Percentiles rank a stretch among this genome's conserved stretches.
phyloP scores from a whole-genome alignment of 2,888 invertebrate species.

The Pristionchus arcanus region DNA sequence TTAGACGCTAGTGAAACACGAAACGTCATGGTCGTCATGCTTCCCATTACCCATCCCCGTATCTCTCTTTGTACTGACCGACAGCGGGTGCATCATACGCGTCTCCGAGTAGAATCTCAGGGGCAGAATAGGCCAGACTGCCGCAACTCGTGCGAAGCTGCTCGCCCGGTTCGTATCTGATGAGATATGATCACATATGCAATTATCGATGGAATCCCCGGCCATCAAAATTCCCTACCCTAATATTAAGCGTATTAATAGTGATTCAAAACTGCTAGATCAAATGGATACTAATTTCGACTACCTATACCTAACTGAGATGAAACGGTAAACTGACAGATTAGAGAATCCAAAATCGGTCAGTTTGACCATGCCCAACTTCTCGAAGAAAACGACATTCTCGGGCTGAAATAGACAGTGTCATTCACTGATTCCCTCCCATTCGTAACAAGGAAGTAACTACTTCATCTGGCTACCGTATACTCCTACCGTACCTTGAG shows the following conservation, averaged over 20 bases:
- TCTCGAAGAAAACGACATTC: conserved; percentile 99
- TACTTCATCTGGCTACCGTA: background rate
- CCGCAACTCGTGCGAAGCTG: conserved; percentile 92
- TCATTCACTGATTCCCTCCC: background rate
- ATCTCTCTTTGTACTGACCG: conserved; percentile 84
- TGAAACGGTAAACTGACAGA: conserved; percentile 83
- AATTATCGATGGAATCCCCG: background rate
- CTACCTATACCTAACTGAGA: background rate
- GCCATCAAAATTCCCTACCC: too few relatives aligned
- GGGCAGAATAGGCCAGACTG: conserved; percentile 97
- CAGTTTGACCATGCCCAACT: conserved; percentile 95
- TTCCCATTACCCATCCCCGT: background rate
- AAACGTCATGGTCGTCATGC: background rate
- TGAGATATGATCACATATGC: background rate
- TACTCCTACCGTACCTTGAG: conserved; percentile 84
- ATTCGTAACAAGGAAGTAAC: background rate
- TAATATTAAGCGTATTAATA: too few relatives aligned
- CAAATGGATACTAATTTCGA: background rate
- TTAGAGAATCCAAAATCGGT: conserved; percentile 99
- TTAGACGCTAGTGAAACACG: too few relatives aligned
- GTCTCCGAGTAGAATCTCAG: conserved; percentile 97
- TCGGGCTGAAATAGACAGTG: conserved; percentile 85
- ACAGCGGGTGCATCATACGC: conserved; percentile 99
- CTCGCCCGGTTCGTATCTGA: conserved; percentile 50
- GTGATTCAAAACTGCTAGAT: background rate